These are phyloP conservation scores for Popillia japonica DNA, from an alignment of 1,140 invertebrate genomes.

Conservation along the genomic window DNA sequence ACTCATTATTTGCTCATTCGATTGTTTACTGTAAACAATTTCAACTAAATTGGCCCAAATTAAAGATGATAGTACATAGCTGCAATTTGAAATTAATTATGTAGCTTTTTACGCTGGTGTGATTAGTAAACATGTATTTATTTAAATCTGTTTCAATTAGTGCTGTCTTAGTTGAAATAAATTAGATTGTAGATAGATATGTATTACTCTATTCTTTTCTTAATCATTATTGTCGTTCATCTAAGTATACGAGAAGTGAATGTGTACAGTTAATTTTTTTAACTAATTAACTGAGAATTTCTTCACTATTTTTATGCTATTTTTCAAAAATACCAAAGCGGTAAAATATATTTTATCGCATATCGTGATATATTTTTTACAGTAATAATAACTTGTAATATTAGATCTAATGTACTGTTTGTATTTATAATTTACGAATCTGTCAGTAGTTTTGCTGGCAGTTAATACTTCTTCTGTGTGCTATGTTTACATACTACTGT, in stretches of 20 bases:
- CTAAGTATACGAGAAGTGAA: not conserved
- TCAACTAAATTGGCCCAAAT: not conserved
- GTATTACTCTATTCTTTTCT: constrained; percentile 4
- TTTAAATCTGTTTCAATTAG: not conserved
- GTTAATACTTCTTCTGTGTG: constrained; percentile 56
- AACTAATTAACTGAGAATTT: not conserved
- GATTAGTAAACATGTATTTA: constrained; percentile 1
- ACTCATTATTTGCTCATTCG: too few species aligned
- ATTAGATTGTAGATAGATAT: constrained; percentile 12
- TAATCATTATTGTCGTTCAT: not conserved
- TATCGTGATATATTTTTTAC: not conserved
- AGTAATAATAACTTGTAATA: not conserved
- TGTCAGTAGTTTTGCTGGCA: constrained; percentile 57
- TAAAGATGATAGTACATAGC: not conserved
- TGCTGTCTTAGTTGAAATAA: constrained; percentile 3
- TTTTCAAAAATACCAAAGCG: not conserved
- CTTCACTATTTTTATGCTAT: not conserved
- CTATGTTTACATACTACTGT: constrained; percentile 59
- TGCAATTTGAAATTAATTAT: not conserved
- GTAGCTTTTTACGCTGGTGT: constrained; percentile 11
- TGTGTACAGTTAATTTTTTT: constrained; percentile 4
- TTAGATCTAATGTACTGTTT: constrained; percentile 42
- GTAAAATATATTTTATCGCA: not conserved
- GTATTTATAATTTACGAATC: constrained; percentile 41
- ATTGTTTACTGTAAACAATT: not conserved